Base-by-base conservation (phyloP, 1,140 invertebrate species). In the Brachionus koreanus region DNA sequence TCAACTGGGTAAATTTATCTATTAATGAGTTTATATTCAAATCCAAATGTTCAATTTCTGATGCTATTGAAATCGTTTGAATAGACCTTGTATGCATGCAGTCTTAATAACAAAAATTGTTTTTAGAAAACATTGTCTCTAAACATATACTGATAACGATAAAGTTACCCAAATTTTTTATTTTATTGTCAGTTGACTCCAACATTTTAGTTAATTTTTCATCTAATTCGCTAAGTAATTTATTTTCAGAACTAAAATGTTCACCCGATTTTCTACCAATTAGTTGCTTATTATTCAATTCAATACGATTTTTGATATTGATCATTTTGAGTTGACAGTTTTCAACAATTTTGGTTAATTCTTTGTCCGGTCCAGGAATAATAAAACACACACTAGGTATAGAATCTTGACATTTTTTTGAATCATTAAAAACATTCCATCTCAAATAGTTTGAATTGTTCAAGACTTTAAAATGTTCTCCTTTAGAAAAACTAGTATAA, bases 401-500 rank as follows among this genome's bases (percentile, higher is more conserved):
- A 35, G 9, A 39, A 25, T 35, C 33, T 2, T 25, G 23, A 10
- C 19, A n/a, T 0, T 74, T 46, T 46, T 29, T 23, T 46, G 39
- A 25, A 46, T 33, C 19, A 43, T 9, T 25, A 12, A 4, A 35
- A 19, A 74, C 37, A 46, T 74, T 74, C 69, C 69, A 74, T 74
- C 29, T 74, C 43, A 74, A 46, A 25, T 74, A 46, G 29, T 74
- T 74, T 43, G 69, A 74, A 74, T 74, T 74, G 29, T 74, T 29
- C 13, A 43, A 19, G 25, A 74, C 29, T 25, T 13, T 43, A 74
- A 74, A 74, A n/a, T 25, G 10, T 13, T 74, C 39, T 13, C 25
- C 25, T 74, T 29, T 74, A 1, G 16, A 35, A 46, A 46, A 74
- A n/a, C 12, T 29, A 1, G 3, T 29, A 42, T 46, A 12, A 19